Conservation (phyloP, 1,140 invertebrate species). For the Heliconius hewitsoni region DNA sequence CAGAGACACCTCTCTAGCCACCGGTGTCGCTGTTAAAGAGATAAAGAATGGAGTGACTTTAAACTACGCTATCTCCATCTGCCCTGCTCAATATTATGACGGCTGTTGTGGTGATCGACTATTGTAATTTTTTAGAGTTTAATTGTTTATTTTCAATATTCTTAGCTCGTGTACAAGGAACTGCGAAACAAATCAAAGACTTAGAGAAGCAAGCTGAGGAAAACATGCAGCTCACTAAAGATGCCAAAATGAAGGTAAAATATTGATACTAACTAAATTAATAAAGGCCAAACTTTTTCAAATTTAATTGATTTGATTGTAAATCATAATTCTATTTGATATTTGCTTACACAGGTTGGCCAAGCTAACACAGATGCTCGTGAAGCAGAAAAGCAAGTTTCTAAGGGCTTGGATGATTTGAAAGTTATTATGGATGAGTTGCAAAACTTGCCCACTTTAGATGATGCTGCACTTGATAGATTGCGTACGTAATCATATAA, state of each 20-base stretch:
- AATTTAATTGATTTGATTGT: neutral
- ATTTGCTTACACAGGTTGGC: conserved; percentile 85
- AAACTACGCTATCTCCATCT: neutral
- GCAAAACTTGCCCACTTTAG: conserved; percentile 85
- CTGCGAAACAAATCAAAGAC: conserved; percentile 85
- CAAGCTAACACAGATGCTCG: conserved; percentile 91
- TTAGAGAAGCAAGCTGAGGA: conserved; percentile 88
- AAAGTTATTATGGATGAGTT: conserved; percentile 91
- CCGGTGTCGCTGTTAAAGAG: no score
- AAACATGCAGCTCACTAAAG: conserved; percentile 87
- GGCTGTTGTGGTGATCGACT: neutral
- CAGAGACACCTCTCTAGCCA: no score
- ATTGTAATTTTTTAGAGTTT: neutral
- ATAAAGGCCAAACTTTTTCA: neutral
- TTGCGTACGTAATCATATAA: conserved; percentile 55
- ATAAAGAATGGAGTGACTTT: neutral
- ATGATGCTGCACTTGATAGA: conserved; percentile 65
- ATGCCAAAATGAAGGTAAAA: conserved; percentile 85
- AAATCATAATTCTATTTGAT: neutral
- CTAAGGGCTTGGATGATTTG: conserved; percentile 89
- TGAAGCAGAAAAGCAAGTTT: conserved; percentile 90
- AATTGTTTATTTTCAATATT: conserved; percentile 18
- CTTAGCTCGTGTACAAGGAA: conserved; percentile 85
- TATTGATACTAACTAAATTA: neutral
- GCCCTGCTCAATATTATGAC: no score